Conservation (phyloP, 2,888 invertebrate species). For the Scaptomyza flava region DNA sequence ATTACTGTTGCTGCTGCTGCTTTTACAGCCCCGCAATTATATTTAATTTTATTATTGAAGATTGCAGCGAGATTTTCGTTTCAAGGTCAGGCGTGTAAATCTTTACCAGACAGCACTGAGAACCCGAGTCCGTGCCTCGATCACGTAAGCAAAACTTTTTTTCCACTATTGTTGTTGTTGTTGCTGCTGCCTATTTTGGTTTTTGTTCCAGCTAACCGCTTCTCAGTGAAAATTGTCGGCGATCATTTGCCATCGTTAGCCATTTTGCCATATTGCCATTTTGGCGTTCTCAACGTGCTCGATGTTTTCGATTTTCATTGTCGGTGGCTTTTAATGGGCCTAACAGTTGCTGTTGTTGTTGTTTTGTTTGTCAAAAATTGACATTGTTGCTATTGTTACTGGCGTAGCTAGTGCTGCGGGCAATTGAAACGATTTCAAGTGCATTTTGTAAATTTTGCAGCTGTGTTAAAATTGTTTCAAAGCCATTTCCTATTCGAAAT, state of each 20-base stretch:
- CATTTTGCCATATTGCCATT: constrained; percentile 24
- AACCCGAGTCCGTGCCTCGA: constrained; percentile 52
- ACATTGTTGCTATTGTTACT: constrained; percentile 21
- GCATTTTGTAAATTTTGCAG: constrained; percentile 50
- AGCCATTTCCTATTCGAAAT: constrained; percentile 63
- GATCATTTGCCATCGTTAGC: constrained; percentile 42
- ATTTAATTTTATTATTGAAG: constrained; percentile 82
- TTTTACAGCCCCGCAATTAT: constrained; percentile 76
- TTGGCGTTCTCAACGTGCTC: constrained; percentile 41
- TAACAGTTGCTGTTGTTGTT: constrained; percentile 45
- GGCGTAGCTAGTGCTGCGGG: constrained; percentile 7
- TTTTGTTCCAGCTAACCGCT: constrained; percentile 53
- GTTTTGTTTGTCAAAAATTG: constrained; percentile 5
- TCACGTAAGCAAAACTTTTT: constrained; percentile 75
- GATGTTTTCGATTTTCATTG: constrained; percentile 57
- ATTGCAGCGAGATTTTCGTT: constrained; percentile 79
- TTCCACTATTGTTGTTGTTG: constrained; percentile 14
- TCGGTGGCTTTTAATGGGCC: constrained; percentile 69
- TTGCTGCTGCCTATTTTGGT: constrained; percentile 16
- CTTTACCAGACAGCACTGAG: constrained; percentile 68
- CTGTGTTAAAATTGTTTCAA: constrained; percentile 29
- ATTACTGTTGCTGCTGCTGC: constrained; percentile 33
- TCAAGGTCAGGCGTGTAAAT: constrained; percentile 78
- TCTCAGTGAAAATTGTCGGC: constrained; percentile 50
- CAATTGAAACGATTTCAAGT: constrained; percentile 50